Evolutionary conservation across 2,113 vertebrate genomes (phyloP), one percentile per base, ranked within the genome.

Genomic region (Perca fluviatilis): DNA sequence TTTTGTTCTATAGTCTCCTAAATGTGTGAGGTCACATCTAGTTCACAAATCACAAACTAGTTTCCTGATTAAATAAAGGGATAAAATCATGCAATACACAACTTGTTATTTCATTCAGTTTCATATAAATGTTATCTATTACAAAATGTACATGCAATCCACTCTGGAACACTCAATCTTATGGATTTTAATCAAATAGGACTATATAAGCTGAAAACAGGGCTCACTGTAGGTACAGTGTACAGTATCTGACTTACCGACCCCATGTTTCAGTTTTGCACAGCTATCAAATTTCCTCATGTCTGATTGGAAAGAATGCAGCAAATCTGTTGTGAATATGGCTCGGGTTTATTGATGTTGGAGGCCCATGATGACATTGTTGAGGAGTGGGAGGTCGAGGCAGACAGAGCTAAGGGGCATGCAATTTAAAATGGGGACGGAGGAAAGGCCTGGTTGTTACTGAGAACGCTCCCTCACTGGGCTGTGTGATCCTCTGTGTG

Each of bases 311-410:
- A 91, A 88, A 85, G 69, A 89, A 90, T 85, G 82, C 70, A 62
- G 71, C 33, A 27, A 58, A 77, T 73, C 71, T 84, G 67, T 82
- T 76, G 79, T 82, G 53, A 85, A 74, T 71, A 81, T 62, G 69
- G 67, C 70, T 83, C 15, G 19, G 51, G 77, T 90, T 89, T 92
- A 88, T 91, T 90, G 85, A 84, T 75, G 56, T 83, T 87, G 81
- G 86, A 85, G 56, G 40, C 72, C 46, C 68, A 49, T 47, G 74
- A 73, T 71, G 84, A 88, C 69, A 80, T 60, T 82, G 81, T 72
- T 14, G 12, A 76, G 61, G 77, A 79, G 67, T 23, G 47, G 43
- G 30, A 68, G 71, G 74, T 79, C 1, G 19, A 72, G 70, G 33
- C 36, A 36, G 13, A 78, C 36, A 36, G 13, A 78, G 69, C 21